These are phyloP conservation scores for Thamnophis elegans DNA, from an alignment of 2,797 vertebrate species.

Conservation along the genomic window DNA sequence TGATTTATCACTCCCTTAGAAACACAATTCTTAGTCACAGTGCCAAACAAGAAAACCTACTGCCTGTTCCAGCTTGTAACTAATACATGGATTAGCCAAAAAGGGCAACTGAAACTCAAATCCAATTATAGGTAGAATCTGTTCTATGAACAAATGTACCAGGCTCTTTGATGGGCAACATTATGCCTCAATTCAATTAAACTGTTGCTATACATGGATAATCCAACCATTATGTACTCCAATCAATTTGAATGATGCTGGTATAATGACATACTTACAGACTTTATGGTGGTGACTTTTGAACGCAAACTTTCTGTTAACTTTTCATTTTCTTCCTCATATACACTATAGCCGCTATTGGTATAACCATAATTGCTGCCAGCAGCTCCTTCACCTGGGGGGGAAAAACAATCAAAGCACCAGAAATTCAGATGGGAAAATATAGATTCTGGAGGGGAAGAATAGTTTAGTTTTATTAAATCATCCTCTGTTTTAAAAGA, in stretches of 20 bases:
- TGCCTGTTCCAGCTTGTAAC: neutral
- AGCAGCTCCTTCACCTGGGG: conserved; percentile 66
- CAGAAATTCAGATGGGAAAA: neutral
- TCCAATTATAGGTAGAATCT: conserved; percentile 4
- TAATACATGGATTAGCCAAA: conserved; percentile 8
- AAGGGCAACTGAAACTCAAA: conserved; percentile 3
- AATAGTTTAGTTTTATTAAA: neutral
- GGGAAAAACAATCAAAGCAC: conserved; percentile 31
- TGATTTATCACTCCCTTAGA: neutral
- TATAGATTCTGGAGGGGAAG: neutral
- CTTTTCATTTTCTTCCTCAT: conserved; percentile 94
- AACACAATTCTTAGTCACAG: neutral
- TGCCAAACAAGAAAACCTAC: neutral
- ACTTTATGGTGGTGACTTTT: conserved; percentile 93
- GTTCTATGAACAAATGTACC: conserved; percentile 20
- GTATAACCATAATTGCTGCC: conserved; percentile 67
- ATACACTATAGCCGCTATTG: conserved; percentile 87
- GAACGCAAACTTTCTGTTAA: conserved; percentile 87
- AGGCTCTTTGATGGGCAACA: conserved; percentile 1
- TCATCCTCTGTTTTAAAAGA: neutral
- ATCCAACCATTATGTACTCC: neutral
- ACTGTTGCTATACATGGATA: neutral
- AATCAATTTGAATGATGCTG: neutral
- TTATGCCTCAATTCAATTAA: conserved; percentile 23
- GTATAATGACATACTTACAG: conserved; percentile 74